These are phyloP conservation scores for Stichodactyla helianthus DNA, from an alignment of 64 coral and sea anemone genomes.

Conservation along the genomic window DNA sequence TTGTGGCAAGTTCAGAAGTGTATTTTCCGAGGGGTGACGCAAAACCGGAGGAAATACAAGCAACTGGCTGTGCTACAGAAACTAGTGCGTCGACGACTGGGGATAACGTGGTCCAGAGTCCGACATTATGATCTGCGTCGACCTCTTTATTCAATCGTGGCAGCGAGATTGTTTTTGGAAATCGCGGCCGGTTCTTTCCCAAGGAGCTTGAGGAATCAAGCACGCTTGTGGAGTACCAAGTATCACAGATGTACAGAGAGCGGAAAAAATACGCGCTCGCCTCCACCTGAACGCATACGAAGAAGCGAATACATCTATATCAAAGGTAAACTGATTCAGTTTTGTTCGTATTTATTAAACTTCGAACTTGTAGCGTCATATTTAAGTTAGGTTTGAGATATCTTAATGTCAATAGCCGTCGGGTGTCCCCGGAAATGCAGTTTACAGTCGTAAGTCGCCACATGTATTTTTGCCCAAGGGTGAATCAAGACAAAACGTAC, in stretches of 20 bases:
- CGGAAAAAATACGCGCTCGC: not conserved
- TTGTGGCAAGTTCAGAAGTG: constrained; percentile 88
- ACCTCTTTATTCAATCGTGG: constrained; percentile 89
- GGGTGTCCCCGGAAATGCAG: not conserved
- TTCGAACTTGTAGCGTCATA: too few relatives aligned
- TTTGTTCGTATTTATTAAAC: not conserved
- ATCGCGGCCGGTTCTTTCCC: constrained; percentile 47
- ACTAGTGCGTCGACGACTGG: constrained; percentile 72
- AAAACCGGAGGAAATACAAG: constrained; percentile 78
- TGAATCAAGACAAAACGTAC: not conserved
- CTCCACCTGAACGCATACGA: not conserved
- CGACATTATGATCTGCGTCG: constrained; percentile 71
- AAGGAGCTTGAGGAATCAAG: constrained; percentile 64
- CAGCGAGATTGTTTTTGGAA: constrained; percentile 80
- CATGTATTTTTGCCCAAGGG: not conserved
- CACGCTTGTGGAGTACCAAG: constrained; percentile 53
- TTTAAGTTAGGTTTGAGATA: not conserved
- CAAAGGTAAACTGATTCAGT: not conserved
- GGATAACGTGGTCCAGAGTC: constrained; percentile 87
- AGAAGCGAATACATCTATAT: constrained; percentile 2
- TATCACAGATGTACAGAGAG: constrained; percentile 73
- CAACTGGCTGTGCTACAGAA: constrained; percentile 69
- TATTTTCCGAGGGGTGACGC: constrained; percentile 65
- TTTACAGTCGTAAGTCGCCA: not conserved
- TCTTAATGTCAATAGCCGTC: not conserved